phyloP scores from a whole-genome alignment of 2,888 invertebrate genomes.

The Mythimna impura region DNA sequence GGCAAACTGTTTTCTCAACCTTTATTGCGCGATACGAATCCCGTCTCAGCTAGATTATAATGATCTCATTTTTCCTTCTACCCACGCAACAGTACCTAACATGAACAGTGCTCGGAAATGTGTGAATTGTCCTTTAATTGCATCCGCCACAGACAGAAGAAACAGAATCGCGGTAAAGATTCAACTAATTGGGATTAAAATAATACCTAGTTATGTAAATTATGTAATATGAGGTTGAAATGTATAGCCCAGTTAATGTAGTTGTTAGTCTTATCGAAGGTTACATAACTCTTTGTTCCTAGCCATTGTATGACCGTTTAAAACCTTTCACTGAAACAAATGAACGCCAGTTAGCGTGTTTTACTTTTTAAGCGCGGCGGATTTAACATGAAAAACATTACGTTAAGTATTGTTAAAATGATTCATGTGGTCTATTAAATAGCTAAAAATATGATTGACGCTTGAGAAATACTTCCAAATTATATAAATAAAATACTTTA shows the following conservation, averaged over 20 bases:
- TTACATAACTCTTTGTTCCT: slow-evolving; percentile 34
- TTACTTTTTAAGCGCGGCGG: not conserved
- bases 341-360: not conserved
- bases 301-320: slow-evolving; percentile 4
- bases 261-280: slow-evolving; percentile 35
- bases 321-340: slow-evolving; percentile 28
- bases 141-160: slow-evolving; percentile 23
- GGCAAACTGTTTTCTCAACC: no score
- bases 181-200: slow-evolving; percentile 20
- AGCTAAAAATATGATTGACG: not conserved
- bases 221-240: slow-evolving; percentile 12
- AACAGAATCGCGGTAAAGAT: slow-evolving; percentile 7
- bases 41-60: not conserved
- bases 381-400: not conserved
- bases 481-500: not conserved
- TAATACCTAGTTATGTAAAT: not conserved
- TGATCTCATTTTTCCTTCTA: slow-evolving; percentile 21
- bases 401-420: not conserved
- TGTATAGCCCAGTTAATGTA: slow-evolving; percentile 2
- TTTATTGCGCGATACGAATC: no score
- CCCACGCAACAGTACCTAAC: slow-evolving; percentile 7
- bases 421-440: not conserved
- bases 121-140: slow-evolving; percentile 39
- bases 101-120: not conserved
- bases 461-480: not conserved